A percentile compares a stretch with the other conserved stretches of the same genome.
These are phyloP conservation scores for Bursaphelenchus mucronatus DNA, from an alignment of 1,140 invertebrate genomes.

Conservation along the genomic window DNA sequence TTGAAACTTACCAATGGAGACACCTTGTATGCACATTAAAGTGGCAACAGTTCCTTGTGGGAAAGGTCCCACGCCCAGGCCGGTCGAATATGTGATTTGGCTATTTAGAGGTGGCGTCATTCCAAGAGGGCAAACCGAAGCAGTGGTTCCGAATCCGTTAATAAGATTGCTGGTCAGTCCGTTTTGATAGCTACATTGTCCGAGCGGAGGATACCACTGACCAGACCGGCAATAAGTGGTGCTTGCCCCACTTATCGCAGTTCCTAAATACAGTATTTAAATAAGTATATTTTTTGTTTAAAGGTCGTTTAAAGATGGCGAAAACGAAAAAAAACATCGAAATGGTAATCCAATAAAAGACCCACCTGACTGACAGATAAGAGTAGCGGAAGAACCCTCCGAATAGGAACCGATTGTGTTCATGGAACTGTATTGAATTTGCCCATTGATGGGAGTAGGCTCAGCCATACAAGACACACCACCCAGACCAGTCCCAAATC, in stretches of 20 bases:
- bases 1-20: constrained; percentile 1
- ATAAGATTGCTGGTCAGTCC: not conserved
- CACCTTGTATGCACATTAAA: not conserved
- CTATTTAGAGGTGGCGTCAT: constrained; percentile 6
- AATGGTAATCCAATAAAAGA: not conserved
- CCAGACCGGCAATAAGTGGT: constrained; percentile 16
- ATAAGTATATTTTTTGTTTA: not conserved
- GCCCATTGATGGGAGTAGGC: constrained; percentile 17
- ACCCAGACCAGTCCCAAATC: constrained; percentile 7
- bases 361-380: constrained; percentile 6
- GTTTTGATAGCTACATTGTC: not conserved
- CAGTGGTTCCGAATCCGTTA: constrained; percentile 11
- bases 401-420: constrained; percentile 10
- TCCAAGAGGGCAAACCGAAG: constrained; percentile 9
- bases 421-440: constrained; percentile 22
- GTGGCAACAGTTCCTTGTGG: constrained; percentile 2
- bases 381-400: constrained; percentile 3
- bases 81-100: constrained; percentile 4
- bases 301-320: not conserved
- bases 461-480: constrained; percentile 18
- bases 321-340: not conserved
- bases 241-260: constrained; percentile 2
- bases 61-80: constrained; percentile 2
- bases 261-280: constrained; percentile 20
- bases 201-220: constrained; percentile 19